phyloP scores from a whole-genome alignment of 1,140 invertebrate genomes.

The Zaprionus ghesquierei region DNA sequence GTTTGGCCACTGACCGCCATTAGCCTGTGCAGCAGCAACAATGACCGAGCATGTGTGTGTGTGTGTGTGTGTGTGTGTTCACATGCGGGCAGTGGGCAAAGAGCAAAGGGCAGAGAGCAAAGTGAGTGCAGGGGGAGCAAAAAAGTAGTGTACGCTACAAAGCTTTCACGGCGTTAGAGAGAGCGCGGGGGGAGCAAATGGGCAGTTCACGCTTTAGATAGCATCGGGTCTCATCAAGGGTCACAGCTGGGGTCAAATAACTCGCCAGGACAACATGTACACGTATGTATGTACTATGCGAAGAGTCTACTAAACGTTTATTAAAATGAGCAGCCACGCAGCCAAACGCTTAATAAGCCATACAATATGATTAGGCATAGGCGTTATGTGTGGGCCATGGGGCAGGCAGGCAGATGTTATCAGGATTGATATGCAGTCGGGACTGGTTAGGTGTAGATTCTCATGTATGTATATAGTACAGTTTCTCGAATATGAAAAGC shows the following conservation, averaged over 20 bases:
- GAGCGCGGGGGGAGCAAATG: slow-evolving; percentile 11
- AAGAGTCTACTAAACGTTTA: neutral
- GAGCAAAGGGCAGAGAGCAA: neutral
- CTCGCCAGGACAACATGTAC: neutral
- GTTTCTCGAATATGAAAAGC: too few species aligned
- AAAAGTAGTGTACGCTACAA: slow-evolving; percentile 14
- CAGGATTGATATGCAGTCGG: neutral
- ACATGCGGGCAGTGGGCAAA: neutral
- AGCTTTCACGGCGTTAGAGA: neutral
- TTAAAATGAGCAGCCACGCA: neutral
- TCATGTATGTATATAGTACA: too few species aligned
- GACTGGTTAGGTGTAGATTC: too few species aligned
- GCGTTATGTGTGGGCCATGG: neutral
- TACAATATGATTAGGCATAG: neutral
- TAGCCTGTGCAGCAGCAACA: slow-evolving; percentile 36
- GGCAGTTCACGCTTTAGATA: slow-evolving; percentile 44
- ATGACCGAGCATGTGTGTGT: neutral
- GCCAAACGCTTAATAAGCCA: neutral
- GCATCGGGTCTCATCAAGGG: slow-evolving; percentile 30
- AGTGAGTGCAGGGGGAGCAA: neutral
- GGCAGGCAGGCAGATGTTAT: neutral
- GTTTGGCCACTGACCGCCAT: slow-evolving; percentile 43
- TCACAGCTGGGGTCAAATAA: slow-evolving; percentile 15
- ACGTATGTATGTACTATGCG: too few species aligned
- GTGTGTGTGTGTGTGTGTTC: slow-evolving; percentile 9